Evolutionary conservation across 2,888 invertebrate genomes (phyloP), one percentile per base, ranked within the genome.

Genomic region (Eurytoma adleriae): DNA sequence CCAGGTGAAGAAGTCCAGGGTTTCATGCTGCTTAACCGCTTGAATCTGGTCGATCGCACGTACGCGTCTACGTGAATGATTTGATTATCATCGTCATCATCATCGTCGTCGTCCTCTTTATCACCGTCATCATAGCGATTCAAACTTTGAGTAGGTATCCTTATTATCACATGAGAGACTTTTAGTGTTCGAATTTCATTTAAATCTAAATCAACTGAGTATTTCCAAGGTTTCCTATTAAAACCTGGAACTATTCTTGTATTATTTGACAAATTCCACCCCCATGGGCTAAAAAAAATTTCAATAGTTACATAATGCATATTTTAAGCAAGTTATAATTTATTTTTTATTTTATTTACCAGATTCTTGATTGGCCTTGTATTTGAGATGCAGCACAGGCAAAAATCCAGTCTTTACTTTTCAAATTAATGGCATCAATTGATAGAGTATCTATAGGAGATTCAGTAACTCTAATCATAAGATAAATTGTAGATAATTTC

Each of bases 341-440:
- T 71, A 20, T 50, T 57, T 68, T 68, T 59, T 12, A 50, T 54
- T 59, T 56, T 50, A 4, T 27, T 91, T 91, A 94, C 95, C 95
- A 95, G 88, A 93, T 92, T 92, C 94, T 92, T 82, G 93, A 91
- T 14, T 91, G 88, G 27, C 91, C 91, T 85, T 92, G 90, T 0
- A 93, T 91, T 50, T 91, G 90, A 81, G 92, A 92, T 0, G 95
- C 95, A 76, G 93, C 92, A 87, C 96, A 97, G 18, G 94, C 95
- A 87, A 94, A 96, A 20, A 96, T 90, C 97, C 97, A 97, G 83
- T 96, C 95, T 64, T 92, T 93, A 30, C 93, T 92, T 68, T 94
- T 94, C 16, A 95, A 91, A 89, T 96, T 95, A 0, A 94, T 89
- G 0, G 94, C 92, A 85, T 96, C 94, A 1, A 96, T 92, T 0